phyloP scores from a whole-genome alignment of 2,888 invertebrate genomes.

The Drosophila mettleri region DNA sequence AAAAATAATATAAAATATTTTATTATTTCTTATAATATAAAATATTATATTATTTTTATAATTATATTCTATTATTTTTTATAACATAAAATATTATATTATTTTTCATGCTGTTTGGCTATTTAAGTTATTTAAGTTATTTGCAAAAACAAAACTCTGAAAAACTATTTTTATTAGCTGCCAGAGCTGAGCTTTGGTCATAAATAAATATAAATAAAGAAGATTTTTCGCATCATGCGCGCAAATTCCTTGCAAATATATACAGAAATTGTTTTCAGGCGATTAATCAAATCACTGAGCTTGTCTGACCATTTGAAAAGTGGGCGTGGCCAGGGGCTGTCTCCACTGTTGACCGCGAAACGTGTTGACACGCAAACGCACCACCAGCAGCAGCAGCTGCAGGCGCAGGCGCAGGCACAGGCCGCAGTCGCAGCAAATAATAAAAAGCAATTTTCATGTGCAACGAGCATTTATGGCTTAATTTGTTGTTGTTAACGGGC shows the following conservation, averaged over 20 bases:
- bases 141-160: too few species aligned
- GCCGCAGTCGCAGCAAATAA: constrained; percentile 42
- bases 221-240: too few species aligned
- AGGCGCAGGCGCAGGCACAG: constrained; percentile 14
- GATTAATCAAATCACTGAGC: constrained; percentile 50
- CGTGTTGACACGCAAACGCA: constrained; percentile 75
- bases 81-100: too few species aligned
- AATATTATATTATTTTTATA: too few species aligned
- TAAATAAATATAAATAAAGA: too few species aligned
- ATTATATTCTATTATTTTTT: too few species aligned
- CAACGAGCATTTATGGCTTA: constrained; percentile 78
- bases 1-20: too few species aligned
- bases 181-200: too few species aligned
- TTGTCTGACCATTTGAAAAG: constrained; percentile 32
- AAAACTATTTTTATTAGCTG: too few species aligned
- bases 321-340: constrained; percentile 56
- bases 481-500: constrained; percentile 61
- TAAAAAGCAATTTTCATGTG: constrained; percentile 70
- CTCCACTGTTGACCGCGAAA: constrained; percentile 61
- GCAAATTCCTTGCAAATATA: background rate
- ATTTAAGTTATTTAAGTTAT: too few species aligned
- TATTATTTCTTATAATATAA: too few species aligned
- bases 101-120: too few species aligned
- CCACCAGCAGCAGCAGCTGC: constrained; percentile 2
- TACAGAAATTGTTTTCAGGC: constrained; percentile 6